Base-by-base conservation (phyloP, 2,113 vertebrate genomes). In the Cololabis saira region DNA sequence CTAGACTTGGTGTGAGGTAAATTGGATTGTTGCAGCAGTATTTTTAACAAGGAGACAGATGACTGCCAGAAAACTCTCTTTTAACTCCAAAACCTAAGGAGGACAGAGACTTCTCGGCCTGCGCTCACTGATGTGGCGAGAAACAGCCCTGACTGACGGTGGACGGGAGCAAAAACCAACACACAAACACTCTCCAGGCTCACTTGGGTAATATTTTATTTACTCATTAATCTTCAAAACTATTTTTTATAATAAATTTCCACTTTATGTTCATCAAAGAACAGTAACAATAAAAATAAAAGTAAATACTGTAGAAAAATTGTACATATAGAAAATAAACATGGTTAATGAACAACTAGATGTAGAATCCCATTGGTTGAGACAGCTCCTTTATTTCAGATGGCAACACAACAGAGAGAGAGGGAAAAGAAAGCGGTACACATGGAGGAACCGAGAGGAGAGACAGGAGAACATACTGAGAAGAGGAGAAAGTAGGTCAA, bases 171-270 rank as follows among this genome's bases (percentile, higher is more conserved):
- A 19, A 14, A 62, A 55, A 61, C 41, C 47, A 76, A 72, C 58
- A 82, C 54, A 84, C 45, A 49, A 48, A 71, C 1, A 8, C 71
- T 80, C 81, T 43, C 58, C 71, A n/a, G 63, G 61, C 59, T 85
- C 87, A 91, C 90, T 92, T 93, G 90, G 87, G 89, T 91, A 93
- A 93, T 93, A 92, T 92, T 94, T 94, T 91, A 93, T 93, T 94
- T 92, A 93, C 92, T 93, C 90, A 84, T 93, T 93, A 91, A 92
- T 93, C 92, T 92, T 93, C 90, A 94, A 94, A 94, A 94, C 91
- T 94, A 92, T 93, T 94, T 93, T 92, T 93, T 90, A 93, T 93
- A 93, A 93, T 93, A 93, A 92, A 93, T 92, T 92, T 93, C 91
- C 92, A 93, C 93, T 92, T 93, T 92, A 92, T 92, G 91, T 93